phyloP scores from a whole-genome alignment of 2,113 vertebrate species.

The Nerophis lumbriciformis region DNA sequence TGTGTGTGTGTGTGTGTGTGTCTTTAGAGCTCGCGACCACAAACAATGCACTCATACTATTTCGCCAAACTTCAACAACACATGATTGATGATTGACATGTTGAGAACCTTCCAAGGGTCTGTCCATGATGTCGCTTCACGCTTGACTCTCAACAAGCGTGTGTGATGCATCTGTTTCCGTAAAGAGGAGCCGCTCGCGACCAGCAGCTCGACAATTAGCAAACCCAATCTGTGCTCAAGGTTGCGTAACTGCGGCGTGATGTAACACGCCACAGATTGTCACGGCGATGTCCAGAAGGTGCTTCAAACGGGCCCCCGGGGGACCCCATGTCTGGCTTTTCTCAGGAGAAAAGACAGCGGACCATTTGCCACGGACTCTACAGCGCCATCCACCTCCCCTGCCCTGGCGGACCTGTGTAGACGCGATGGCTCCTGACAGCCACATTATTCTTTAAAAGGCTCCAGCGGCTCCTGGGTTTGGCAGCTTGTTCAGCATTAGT shows the following conservation, averaged over 20 bases:
- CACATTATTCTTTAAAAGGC: conserved; percentile 72
- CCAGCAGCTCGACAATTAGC: conserved; percentile 25
- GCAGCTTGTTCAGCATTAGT: conserved; percentile 70
- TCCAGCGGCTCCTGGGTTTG: conserved; percentile 52
- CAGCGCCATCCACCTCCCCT: conserved; percentile 34
- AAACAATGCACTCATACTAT: too few species aligned
- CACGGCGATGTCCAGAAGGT: conserved; percentile 13
- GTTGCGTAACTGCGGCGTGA: conserved; percentile 42
- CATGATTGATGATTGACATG: too few species aligned
- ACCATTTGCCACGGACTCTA: conserved; percentile 13
- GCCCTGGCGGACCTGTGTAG: conserved; percentile 41
- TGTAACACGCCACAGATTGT: conserved; percentile 24
- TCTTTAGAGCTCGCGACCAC: too few species aligned
- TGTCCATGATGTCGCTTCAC: neutral
- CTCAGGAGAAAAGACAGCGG: conserved; percentile 1
- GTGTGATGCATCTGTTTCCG: conserved; percentile 7
- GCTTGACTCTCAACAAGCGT: neutral
- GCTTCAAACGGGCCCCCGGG: neutral
- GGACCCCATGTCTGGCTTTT: conserved; percentile 18
- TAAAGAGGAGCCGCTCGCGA: conserved; percentile 6
- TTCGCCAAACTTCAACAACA: too few species aligned
- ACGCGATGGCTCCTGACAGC: conserved; percentile 63
- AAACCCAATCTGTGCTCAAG: conserved; percentile 5
- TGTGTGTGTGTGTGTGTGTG: too few species aligned
- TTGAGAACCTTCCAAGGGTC: too few species aligned